Evolutionary conservation across 2,797 vertebrate genomes (phyloP).

Genomic region (Synanceia verrucosa): DNA sequence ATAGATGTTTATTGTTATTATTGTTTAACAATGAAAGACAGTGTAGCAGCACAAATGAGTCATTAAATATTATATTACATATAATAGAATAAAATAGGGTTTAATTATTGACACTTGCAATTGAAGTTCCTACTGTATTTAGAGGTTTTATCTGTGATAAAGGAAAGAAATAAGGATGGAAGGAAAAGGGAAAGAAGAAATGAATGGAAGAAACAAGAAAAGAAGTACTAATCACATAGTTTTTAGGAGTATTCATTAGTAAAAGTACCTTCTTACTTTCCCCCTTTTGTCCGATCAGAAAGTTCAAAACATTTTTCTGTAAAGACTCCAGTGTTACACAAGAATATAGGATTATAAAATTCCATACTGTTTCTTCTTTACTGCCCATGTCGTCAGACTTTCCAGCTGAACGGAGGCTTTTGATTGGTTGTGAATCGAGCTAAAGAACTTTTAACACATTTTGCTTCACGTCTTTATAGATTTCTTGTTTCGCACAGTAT

Average conservation of each 20-base stretch:
- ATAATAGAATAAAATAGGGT: no score
- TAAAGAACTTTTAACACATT: slow-evolving; percentile 50
- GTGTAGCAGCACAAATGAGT: no score
- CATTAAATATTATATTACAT: no score
- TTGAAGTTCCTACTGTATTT: no score
- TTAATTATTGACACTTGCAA: no score
- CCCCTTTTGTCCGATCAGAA: background rate
- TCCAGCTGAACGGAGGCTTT: slow-evolving; percentile 46
- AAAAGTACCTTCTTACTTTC: background rate
- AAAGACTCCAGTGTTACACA: background rate
- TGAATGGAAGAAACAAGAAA: background rate
- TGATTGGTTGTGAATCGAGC: slow-evolving; percentile 33
- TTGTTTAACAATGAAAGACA: no score
- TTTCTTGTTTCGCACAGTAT: slow-evolving; percentile 33
- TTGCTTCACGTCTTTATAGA: slow-evolving; percentile 35
- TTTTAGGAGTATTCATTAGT: no score
- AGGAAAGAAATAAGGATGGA: background rate
- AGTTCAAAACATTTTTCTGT: background rate
- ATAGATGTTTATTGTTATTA: no score
- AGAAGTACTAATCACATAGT: background rate
- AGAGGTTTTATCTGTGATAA: no score
- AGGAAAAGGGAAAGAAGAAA: no score
- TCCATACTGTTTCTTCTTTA: slow-evolving; percentile 33
- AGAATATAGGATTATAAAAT: slow-evolving; percentile 29
- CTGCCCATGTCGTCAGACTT: slow-evolving; percentile 50